Percentiles rank a stretch among this genome's conserved stretches.
These are phyloP conservation scores for Myotis yumanensis DNA, from an alignment of 2,113 vertebrate genomes.

Conservation along the genomic window DNA sequence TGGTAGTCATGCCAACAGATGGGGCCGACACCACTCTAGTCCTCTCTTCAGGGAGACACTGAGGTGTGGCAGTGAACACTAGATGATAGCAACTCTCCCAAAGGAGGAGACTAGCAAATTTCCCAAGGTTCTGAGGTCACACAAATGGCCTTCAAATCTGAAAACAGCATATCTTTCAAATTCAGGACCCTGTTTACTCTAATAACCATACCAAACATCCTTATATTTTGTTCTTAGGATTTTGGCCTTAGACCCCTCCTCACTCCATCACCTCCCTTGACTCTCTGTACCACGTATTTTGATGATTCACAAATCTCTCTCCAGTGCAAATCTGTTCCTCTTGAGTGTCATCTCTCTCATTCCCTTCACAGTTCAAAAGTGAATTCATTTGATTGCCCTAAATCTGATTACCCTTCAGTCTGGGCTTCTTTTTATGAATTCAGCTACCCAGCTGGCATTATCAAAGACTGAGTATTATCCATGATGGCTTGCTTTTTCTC, in stretches of 20 bases:
- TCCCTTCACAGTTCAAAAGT: not conserved
- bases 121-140: not conserved
- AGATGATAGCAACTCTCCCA: not conserved
- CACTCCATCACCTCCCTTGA: not conserved
- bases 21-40: not conserved
- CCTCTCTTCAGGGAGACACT: not conserved
- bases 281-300: not conserved
- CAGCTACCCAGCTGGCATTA: not conserved
- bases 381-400: not conserved
- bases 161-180: not conserved
- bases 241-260: not conserved
- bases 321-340: not conserved
- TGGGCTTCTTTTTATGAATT: not conserved
- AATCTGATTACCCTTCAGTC: not conserved
- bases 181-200: not conserved
- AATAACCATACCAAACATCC: not conserved
- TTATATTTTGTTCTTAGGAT: not conserved
- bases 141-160: not conserved
- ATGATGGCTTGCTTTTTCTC: not conserved
- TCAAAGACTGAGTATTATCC: not conserved
- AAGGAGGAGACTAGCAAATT: not conserved
- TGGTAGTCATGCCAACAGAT: not conserved
- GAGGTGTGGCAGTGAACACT: not conserved
- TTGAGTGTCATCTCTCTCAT: not conserved
- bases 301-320: not conserved